These are phyloP conservation scores for Neoascia interrupta DNA, from an alignment of 2,888 invertebrate species.

Conservation along the genomic window DNA sequence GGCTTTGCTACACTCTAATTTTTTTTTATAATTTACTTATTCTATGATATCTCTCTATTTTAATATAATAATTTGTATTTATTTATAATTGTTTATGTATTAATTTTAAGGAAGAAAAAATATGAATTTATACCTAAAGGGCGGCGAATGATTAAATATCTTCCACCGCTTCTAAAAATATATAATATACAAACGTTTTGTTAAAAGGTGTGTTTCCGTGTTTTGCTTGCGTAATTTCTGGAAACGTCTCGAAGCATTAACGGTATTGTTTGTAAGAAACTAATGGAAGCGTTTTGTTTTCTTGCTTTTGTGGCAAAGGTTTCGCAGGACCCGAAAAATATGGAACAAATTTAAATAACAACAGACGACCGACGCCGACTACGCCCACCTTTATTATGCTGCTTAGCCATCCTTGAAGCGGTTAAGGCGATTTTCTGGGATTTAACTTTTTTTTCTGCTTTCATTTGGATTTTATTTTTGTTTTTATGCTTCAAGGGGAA, in stretches of 20 bases:
- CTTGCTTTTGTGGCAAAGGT: no score
- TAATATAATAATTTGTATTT: constrained; percentile 39
- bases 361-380: not conserved
- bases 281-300: no score
- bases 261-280: constrained; percentile 27
- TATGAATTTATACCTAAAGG: constrained; percentile 68
- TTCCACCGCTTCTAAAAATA: constrained; percentile 54
- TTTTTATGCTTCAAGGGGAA: constrained; percentile 34
- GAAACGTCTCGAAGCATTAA: constrained; percentile 44
- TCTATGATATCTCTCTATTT: constrained; percentile 26
- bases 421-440: constrained; percentile 24
- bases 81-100: constrained; percentile 61
- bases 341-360: constrained; percentile 39
- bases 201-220: not conserved
- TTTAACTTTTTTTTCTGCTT: no score
- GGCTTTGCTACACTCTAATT: constrained; percentile 39
- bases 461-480: not conserved
- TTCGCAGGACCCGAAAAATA: constrained; percentile 8
- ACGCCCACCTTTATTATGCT: constrained; percentile 16
- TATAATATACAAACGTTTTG: no score
- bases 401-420: constrained; percentile 53
- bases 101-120: constrained; percentile 30
- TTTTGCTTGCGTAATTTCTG: not conserved
- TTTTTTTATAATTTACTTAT: constrained; percentile 24
- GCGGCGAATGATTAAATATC: no score